Conservation (phyloP, 2,888 invertebrate genomes). For the Diarsia rubi region DNA sequence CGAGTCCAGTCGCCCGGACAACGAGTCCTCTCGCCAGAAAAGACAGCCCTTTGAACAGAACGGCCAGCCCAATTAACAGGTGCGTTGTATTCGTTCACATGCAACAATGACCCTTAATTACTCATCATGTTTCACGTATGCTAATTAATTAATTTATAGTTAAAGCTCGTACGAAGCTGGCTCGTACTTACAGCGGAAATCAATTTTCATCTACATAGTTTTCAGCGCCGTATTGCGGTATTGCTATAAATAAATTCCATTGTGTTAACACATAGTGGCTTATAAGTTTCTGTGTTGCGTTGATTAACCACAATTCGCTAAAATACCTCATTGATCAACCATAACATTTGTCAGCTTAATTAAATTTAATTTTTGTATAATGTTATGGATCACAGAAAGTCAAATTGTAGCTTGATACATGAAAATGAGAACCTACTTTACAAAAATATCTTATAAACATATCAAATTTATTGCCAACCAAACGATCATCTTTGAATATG, state of each 20-base stretch:
- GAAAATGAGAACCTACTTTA: not conserved
- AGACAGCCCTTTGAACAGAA: conserved; percentile 89
- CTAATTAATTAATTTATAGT: conserved; percentile 67
- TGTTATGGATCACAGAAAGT: not conserved
- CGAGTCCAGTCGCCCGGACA: conserved; percentile 87
- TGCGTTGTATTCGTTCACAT: conserved; percentile 66
- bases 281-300: conserved; percentile 21
- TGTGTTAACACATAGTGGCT: conserved; percentile 47
- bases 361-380: conserved; percentile 7
- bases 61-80: conserved; percentile 90
- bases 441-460: conserved; percentile 9
- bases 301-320: conserved; percentile 15
- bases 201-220: conserved; percentile 73
- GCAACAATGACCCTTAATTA: conserved; percentile 36
- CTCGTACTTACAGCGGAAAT: conserved; percentile 71
- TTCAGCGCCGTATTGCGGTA: conserved; percentile 67
- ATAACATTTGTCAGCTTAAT: conserved; percentile 1
- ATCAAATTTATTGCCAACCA: not conserved
- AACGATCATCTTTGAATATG: not conserved
- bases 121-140: conserved; percentile 33
- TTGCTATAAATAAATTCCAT: conserved; percentile 64
- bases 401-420: not conserved
- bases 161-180: conserved; percentile 59
- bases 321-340: conserved; percentile 23
- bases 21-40: conserved; percentile 90